Base-by-base conservation (phyloP, 2,797 vertebrate genomes). In the Tadarida brasiliensis region DNA sequence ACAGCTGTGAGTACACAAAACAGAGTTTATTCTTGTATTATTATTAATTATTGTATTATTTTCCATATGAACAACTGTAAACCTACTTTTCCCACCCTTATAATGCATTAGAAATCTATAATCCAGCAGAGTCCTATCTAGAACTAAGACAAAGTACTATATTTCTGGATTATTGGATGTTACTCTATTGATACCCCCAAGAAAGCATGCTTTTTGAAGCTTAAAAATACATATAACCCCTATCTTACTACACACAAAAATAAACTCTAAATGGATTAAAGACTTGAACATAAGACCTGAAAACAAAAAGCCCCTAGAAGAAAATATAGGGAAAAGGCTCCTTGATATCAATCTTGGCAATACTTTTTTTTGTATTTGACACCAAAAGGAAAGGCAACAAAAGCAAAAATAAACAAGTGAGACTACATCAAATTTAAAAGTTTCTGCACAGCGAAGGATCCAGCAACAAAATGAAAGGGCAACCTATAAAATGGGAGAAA, bases 241-340 rank as follows among this genome's bases (percentile, higher is more conserved):
- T 73, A 71, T 16, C 28, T 61, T 81, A 73, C 44, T 20, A 73
- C 63, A 63, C 68, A 63, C 15, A 87, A 87, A 44, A 87, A 61
- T 65, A 61, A 87, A 65, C 33, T 81, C 84, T 81, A 71, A 89
- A 78, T 67, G 28, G 12, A 68, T 68, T 77, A 86, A 93, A 73
- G 65, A 33, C 11, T 73, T 63, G 33, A 73, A 81, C 3, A 3
- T 56, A 73, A 80, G 33, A 56, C 59, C 17, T 73, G 47, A 81
- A 81, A 33, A 3, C 26, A 73, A 63, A 61, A 81, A 71, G 81
- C 16, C 54, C 56, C 20, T 81, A 17, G 28, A 87, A 81, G 44
- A 54, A 87, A 85, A 85, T 7, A 67, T 5, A 56, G 10, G 59
- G 16, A 54, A 71, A 39, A 80, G 39, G 3, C 76, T 56, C 30